Evolutionary conservation across 2,113 vertebrate species (phyloP).

Genomic region (Chitala chitala): DNA sequence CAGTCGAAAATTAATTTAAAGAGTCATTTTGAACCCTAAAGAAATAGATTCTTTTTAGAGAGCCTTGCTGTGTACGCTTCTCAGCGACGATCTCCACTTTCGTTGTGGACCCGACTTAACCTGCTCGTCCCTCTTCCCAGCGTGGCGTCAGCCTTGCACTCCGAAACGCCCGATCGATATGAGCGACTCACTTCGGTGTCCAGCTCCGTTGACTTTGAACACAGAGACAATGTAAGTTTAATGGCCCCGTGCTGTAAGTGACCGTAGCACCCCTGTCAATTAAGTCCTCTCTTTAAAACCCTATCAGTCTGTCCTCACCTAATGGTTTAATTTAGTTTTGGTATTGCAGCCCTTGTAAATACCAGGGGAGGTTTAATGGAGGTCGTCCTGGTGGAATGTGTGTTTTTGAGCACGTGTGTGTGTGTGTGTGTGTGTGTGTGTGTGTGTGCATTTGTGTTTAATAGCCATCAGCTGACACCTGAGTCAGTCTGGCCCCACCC

Average conservation of each 20-base stretch:
- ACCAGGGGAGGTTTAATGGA: too few species aligned
- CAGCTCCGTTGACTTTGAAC: conserved; percentile 94
- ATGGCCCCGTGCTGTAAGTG: background rate
- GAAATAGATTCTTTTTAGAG: too few species aligned
- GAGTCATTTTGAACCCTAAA: too few species aligned
- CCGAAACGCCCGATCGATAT: conserved; percentile 86
- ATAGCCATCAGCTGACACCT: too few species aligned
- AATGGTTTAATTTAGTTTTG: background rate
- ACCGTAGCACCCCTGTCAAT: background rate
- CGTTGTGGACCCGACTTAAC: background rate
- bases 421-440: background rate
- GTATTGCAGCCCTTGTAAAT: conserved; percentile 16
- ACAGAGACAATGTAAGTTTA: conserved; percentile 88
- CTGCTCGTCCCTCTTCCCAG: conserved; percentile 47
- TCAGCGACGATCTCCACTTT: too few species aligned
- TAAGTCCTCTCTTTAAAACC: background rate
- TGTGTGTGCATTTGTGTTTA: background rate
- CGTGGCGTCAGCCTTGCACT: conserved; percentile 87
- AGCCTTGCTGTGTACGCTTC: too few species aligned
- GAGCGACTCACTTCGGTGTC: conserved; percentile 94
- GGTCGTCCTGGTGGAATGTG: conserved; percentile 18
- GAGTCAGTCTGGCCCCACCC: too few species aligned
- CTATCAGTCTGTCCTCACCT: background rate
- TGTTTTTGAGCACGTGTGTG: background rate
- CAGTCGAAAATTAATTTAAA: too few species aligned